These are phyloP conservation scores for Microctenopoma lineatum DNA, from an alignment of 2,797 vertebrate genomes.

Conservation along the genomic window DNA sequence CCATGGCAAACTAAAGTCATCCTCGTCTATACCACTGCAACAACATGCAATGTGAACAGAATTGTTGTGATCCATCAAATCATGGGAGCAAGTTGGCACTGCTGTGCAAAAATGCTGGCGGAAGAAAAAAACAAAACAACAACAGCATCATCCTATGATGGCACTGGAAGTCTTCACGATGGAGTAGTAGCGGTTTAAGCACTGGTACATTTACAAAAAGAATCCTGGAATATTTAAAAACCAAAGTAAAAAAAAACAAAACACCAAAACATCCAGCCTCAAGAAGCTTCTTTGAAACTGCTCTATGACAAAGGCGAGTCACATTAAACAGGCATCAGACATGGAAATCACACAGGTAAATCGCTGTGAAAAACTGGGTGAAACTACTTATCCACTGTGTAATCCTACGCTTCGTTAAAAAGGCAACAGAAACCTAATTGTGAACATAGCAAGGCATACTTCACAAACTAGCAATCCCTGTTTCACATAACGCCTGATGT, in stretches of 20 bases:
- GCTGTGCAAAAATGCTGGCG: slow-evolving; percentile 24
- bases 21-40: slow-evolving; percentile 5
- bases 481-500: slow-evolving; percentile 51
- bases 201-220: slow-evolving; percentile 38
- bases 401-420: slow-evolving; percentile 53
- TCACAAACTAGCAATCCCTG: slow-evolving; percentile 49
- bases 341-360: slow-evolving; percentile 39
- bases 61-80: slow-evolving; percentile 21
- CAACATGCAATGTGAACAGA: slow-evolving; percentile 32
- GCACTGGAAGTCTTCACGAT: slow-evolving; percentile 7
- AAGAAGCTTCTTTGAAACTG: slow-evolving; percentile 34
- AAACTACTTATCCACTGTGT: slow-evolving; percentile 56
- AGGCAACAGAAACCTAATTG: slow-evolving; percentile 66
- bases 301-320: slow-evolving; percentile 54
- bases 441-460: slow-evolving; percentile 62
- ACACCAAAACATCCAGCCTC: slow-evolving; percentile 27
- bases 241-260: slow-evolving; percentile 20
- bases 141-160: neutral
- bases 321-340: slow-evolving; percentile 52
- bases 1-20: slow-evolving; percentile 14
- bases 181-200: slow-evolving; percentile 34
- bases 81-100: slow-evolving; percentile 45
- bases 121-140: neutral
- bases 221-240: slow-evolving; percentile 15
- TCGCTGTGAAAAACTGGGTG: slow-evolving; percentile 30